phyloP scores from a whole-genome alignment of 2,113 vertebrate species.

The Hippotragus niger region DNA sequence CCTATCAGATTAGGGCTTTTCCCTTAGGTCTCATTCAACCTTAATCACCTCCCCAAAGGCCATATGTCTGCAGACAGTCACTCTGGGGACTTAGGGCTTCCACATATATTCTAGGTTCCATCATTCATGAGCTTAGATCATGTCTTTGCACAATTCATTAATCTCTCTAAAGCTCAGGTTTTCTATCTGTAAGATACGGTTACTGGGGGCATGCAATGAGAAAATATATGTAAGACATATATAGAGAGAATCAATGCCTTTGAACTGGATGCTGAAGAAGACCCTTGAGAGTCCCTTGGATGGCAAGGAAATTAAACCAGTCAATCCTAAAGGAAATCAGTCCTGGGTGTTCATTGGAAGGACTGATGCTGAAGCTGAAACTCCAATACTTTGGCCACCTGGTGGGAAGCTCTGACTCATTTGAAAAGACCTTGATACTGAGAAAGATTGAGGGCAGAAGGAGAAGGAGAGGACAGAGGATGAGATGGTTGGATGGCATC shows the following conservation, averaged over 20 bases:
- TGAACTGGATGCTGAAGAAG: not conserved
- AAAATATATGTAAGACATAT: rapidly evolving
- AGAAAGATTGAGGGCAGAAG: not conserved
- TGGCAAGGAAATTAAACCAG: not conserved
- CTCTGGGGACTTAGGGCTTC: not conserved
- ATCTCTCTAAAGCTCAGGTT: not conserved
- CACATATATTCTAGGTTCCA: not conserved
- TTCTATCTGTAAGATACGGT: not conserved
- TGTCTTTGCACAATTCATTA: not conserved
- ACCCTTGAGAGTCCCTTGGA: not conserved
- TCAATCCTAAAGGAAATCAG: not conserved
- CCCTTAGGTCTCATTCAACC: not conserved
- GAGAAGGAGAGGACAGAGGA: not conserved
- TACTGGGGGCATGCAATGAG: not conserved
- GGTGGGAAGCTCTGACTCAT: not conserved
- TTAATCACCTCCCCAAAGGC: not conserved
- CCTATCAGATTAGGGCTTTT: not conserved
- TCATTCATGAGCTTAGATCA: not conserved
- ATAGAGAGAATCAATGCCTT: not conserved
- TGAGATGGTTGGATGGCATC: not conserved
- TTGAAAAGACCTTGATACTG: not conserved
- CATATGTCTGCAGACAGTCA: not conserved
- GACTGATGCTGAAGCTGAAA: not conserved
- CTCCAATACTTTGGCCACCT: not conserved
- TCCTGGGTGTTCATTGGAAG: not conserved